phyloP scores from a whole-genome alignment of 2,797 vertebrate species.

The Loris lydekkerianus region DNA sequence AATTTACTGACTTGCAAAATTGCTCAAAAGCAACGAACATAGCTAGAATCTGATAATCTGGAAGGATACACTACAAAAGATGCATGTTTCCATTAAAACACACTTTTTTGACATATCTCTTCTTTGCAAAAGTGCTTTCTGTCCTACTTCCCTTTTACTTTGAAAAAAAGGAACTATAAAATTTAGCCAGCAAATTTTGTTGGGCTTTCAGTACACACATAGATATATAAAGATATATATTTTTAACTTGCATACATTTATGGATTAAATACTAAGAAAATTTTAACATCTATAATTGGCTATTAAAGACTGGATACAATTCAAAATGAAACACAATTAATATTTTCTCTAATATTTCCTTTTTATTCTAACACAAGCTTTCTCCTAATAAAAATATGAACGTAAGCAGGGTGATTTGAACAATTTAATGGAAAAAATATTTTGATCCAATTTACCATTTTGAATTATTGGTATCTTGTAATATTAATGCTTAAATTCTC shows the following conservation, averaged over 20 bases:
- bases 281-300: not conserved
- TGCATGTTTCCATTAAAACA: not conserved
- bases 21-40: not conserved
- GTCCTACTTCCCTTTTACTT: not conserved
- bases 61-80: not conserved
- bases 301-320: not conserved
- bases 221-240: not conserved
- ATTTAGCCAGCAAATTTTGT: not conserved
- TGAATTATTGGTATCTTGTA: slow-evolving; percentile 62
- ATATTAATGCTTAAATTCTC: slow-evolving; percentile 65
- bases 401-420: not conserved
- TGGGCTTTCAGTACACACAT: not conserved
- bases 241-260: not conserved
- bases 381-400: slow-evolving; percentile 39
- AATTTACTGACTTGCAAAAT: not conserved
- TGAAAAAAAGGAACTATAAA: slow-evolving; percentile 12
- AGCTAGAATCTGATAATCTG: not conserved
- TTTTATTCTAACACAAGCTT: slow-evolving; percentile 36
- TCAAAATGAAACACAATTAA: slow-evolving; percentile 23
- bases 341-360: slow-evolving; percentile 35
- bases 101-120: not conserved
- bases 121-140: slow-evolving; percentile 1
- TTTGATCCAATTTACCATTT: not conserved
- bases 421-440: slow-evolving; percentile 29
- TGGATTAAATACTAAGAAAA: slow-evolving; percentile 31